These are phyloP conservation scores for Brachionus sp. DNA, from an alignment of 1,140 invertebrate species.

Conservation along the genomic window DNA sequence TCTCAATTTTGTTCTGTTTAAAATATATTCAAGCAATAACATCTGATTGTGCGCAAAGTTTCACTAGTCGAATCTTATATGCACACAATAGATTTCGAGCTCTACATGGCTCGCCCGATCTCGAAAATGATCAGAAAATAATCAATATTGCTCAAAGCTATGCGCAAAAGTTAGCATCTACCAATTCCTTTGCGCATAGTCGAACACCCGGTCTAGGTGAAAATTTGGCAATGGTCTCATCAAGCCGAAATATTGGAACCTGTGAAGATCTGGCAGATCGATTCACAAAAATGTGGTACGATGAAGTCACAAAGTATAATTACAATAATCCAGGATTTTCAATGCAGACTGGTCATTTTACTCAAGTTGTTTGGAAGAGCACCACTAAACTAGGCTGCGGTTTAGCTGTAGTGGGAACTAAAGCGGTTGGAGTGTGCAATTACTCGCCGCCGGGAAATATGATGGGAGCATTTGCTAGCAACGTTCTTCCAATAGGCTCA, in stretches of 20 bases:
- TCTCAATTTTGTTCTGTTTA: neutral
- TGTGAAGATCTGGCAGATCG: neutral
- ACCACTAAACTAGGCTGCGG: conserved; percentile 12
- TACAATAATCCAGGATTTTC: neutral
- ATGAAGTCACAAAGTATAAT: conserved; percentile 2
- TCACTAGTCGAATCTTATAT: neutral
- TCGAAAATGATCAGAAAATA: neutral
- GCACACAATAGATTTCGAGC: neutral
- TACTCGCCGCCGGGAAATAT: neutral
- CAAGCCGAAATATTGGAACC: neutral
- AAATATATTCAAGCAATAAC: neutral
- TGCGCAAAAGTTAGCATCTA: neutral
- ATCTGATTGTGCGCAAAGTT: neutral
- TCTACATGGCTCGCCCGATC: neutral
- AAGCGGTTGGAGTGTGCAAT: neutral
- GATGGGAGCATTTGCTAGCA: neutral
- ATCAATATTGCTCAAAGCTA: neutral
- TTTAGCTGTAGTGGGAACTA: neutral
- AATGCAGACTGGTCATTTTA: conserved; percentile 24
- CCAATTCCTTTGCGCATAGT: neutral
- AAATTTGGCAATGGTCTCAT: conserved; percentile 5
- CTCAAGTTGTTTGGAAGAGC: neutral
- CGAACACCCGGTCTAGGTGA: neutral
- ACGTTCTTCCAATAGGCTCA: neutral
- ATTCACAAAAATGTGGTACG: conserved; percentile 11